phyloP scores from a whole-genome alignment of 2,113 vertebrate species.

The Pangasianodon gigas region DNA sequence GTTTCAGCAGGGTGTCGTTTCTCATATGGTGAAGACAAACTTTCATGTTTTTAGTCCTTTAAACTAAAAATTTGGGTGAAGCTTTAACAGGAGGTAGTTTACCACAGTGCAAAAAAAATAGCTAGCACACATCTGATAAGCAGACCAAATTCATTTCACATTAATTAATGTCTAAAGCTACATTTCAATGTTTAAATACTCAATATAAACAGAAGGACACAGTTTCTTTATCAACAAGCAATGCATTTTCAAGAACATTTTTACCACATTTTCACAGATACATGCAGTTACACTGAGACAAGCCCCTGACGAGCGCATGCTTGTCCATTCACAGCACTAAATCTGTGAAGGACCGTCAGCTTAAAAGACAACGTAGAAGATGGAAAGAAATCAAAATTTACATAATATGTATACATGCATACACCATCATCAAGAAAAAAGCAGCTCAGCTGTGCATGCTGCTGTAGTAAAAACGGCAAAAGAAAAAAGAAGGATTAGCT shows the following conservation, averaged over 20 bases:
- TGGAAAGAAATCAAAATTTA: conserved; percentile 51
- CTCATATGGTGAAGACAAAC: conserved; percentile 53
- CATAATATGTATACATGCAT: neutral
- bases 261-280: neutral
- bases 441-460: conserved; percentile 19
- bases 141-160: neutral
- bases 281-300: conserved; percentile 59
- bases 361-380: conserved; percentile 4
- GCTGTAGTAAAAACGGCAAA: conserved; percentile 36
- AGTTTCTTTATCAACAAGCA: neutral
- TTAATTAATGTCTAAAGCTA: neutral
- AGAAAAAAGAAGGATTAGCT: conserved; percentile 35
- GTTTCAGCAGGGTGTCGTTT: conserved; percentile 64
- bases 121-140: neutral
- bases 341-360: conserved; percentile 6
- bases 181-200: neutral
- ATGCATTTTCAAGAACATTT: neutral
- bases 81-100: conserved; percentile 38
- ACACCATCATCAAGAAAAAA: neutral
- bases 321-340: conserved; percentile 41
- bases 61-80: conserved; percentile 22
- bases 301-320: conserved; percentile 53
- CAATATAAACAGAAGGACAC: neutral
- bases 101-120: conserved; percentile 7
- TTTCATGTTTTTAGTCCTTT: conserved; percentile 56